Base-by-base conservation (phyloP, 2,888 invertebrate species). In the Argyresthia goedartella region DNA sequence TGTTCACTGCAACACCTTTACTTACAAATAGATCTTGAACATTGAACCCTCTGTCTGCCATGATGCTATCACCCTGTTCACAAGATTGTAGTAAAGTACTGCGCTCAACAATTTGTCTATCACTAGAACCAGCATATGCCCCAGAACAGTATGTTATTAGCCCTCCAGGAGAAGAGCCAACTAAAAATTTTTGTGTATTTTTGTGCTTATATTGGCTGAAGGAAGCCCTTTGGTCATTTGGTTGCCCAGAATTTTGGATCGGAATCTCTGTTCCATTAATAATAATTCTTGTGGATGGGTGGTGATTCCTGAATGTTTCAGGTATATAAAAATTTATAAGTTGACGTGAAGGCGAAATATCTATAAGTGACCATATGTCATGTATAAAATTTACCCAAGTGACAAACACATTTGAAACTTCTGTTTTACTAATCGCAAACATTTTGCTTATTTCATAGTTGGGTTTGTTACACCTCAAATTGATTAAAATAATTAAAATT, bases 1-100 rank as follows among this genome's bases (percentile, higher is more conserved):
- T 52, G 33, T 53, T 53, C 25, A 50, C 34, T 10, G 39, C 49
- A 36, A 51, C 34, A 35, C 44, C 51, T 34, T 53, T 53, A 15
- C 36, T 34, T 35, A 36, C 49, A 49, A 51, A 54, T 14, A 54
- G 39, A 44, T 54, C 54, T 49, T 51, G 54, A 1, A 51, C 51
- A 51, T 51, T 54, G 41, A 54, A 54, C 10, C 51, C 54, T 44
- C 51, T n/a, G 10, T 54, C 51, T 14, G 54, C 54, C 51, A 54
- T 51, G 34, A 51, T 51, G 34, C 49, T 49, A 13, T 54, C 54
- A n/a, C 49, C 51, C 44, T 41, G 33, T 36, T 54, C 51, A 45
- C 53, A 48, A 1, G 14, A 13, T 10, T 46, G 16, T 4, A 25
- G 11, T 10, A 47, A 14, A 1, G 13, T 11, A 33, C 46, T 52